A percentile compares a stretch with the other conserved stretches of the same genome.
Conservation (phyloP, 2,888 invertebrate species). For the Philereme vetulata region DNA sequence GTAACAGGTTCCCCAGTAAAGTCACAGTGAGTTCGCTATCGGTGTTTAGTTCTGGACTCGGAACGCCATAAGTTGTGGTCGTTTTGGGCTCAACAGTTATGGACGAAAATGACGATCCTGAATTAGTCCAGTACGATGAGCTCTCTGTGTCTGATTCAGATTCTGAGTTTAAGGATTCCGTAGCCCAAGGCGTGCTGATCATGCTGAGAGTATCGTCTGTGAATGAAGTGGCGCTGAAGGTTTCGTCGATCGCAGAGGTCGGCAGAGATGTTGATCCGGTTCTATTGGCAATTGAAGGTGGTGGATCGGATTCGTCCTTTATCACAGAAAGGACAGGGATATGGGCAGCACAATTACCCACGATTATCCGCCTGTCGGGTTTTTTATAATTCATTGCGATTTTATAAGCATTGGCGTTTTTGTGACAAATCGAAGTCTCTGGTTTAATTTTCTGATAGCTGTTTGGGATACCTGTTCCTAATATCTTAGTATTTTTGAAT, state of each 20-base stretch:
- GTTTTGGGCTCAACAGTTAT: slow-evolving; percentile 40
- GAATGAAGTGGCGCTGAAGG: slow-evolving; percentile 4
- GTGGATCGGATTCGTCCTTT: neutral
- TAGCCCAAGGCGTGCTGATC: slow-evolving; percentile 61
- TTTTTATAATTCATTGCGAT: slow-evolving; percentile 15
- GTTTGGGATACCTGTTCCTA: neutral
- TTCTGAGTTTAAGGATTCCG: slow-evolving; percentile 45
- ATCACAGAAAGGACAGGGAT: neutral
- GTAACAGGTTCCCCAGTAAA: slow-evolving; percentile 12
- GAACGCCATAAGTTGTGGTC: slow-evolving; percentile 39
- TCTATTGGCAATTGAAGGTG: neutral
- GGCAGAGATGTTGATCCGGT: slow-evolving; percentile 7
- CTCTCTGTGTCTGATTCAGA: neutral
- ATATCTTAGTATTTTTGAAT: neutral
- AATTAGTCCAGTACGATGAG: neutral
- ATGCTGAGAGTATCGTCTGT: slow-evolving; percentile 54
- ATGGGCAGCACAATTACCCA: neutral
- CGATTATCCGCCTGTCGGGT: neutral
- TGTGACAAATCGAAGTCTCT: neutral
- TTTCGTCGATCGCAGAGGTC: slow-evolving; percentile 20
- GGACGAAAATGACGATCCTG: slow-evolving; percentile 1
- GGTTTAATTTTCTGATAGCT: neutral
- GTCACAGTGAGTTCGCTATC: slow-evolving; percentile 34
- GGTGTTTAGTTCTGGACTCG: slow-evolving; percentile 12
- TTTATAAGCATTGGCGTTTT: slow-evolving; percentile 4